A percentile compares a stretch with the other conserved stretches of the same genome.
Conservation (phyloP, 2,888 invertebrate genomes). For the Macropis europaea region DNA sequence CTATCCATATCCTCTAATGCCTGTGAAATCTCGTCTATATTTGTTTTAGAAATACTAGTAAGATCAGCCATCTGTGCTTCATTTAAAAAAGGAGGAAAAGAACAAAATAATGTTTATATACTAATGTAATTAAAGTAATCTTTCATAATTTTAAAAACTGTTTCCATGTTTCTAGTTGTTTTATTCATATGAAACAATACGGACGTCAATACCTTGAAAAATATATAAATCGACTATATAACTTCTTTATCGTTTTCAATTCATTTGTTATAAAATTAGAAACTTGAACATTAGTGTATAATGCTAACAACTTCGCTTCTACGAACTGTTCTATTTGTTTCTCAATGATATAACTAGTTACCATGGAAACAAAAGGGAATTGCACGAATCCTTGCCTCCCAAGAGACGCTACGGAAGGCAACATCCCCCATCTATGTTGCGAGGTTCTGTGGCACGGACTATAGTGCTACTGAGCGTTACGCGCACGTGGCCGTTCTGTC, state of each 20-base stretch:
- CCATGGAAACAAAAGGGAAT: slow-evolving; percentile 8
- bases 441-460: too few relatives aligned
- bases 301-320: neutral
- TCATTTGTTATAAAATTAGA: neutral
- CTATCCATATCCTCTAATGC: slow-evolving; percentile 68
- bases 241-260: neutral
- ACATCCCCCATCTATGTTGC: too few relatives aligned
- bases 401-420: too few relatives aligned
- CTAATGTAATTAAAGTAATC: neutral
- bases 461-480: too few relatives aligned
- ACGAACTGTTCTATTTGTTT: neutral
- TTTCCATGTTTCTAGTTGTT: neutral
- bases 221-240: neutral
- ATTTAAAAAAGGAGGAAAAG: neutral
- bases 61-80: slow-evolving; percentile 49
- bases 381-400: neutral
- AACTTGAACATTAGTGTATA: neutral
- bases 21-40: slow-evolving; percentile 57
- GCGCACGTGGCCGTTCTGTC: too few relatives aligned
- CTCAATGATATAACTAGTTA: neutral
- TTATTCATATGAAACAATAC: neutral
- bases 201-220: neutral
- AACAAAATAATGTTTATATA: neutral
- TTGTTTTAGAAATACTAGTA: slow-evolving; percentile 47
- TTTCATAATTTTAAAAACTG: neutral